Conservation (phyloP, 2,888 invertebrate genomes). For the Marronus borbonicus region DNA sequence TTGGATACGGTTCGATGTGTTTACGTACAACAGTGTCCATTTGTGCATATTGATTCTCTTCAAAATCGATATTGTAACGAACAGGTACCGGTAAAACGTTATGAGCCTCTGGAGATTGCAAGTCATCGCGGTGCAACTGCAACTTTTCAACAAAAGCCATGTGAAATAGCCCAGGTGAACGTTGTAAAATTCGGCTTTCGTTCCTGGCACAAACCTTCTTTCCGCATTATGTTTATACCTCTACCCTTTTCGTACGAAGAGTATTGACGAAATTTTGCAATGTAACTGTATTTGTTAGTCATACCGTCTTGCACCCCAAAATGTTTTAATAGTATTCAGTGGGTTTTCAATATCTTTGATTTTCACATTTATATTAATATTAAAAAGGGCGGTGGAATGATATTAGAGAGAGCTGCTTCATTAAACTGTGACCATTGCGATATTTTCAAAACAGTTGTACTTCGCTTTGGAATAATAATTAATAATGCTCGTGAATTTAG, state of each 20-base stretch:
- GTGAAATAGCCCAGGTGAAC: slow-evolving; percentile 53
- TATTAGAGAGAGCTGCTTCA: too few relatives aligned
- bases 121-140: slow-evolving; percentile 55
- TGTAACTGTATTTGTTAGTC: background rate
- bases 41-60: slow-evolving; percentile 50
- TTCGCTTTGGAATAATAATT: too few relatives aligned
- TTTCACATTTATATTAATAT: too few relatives aligned
- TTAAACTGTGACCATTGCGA: too few relatives aligned
- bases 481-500: too few relatives aligned
- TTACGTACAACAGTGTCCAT: slow-evolving; percentile 48
- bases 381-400: too few relatives aligned
- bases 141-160: slow-evolving; percentile 49
- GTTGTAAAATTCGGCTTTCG: slow-evolving; percentile 42
- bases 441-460: too few relatives aligned
- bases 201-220: slow-evolving; percentile 51
- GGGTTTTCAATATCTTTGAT: too few relatives aligned
- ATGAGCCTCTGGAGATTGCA: slow-evolving; percentile 54
- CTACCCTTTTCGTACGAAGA: background rate
- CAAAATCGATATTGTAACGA: slow-evolving; percentile 46
- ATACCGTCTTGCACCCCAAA: too few relatives aligned
- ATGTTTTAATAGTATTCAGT: too few relatives aligned
- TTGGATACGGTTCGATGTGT: slow-evolving; percentile 50
- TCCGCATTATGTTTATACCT: background rate
- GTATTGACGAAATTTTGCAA: background rate
- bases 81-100: slow-evolving; percentile 52